A percentile compares a stretch with the other conserved stretches of the same genome.
Evolutionary conservation across 2,797 vertebrate genomes (phyloP).

Genomic region (Amblyraja radiata): DNA sequence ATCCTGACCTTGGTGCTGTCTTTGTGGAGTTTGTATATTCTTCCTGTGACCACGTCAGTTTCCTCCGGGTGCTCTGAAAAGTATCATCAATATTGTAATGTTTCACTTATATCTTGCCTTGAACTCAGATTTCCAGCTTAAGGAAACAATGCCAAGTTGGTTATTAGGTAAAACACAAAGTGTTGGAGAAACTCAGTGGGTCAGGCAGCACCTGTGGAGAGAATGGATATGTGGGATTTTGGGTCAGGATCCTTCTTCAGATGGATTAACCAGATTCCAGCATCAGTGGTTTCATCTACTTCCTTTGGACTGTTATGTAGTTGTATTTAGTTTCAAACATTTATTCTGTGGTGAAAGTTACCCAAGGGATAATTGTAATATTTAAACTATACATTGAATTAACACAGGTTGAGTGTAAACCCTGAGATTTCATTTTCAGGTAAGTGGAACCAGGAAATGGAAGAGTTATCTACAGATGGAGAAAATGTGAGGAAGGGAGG

Average conservation of each 20-base stretch:
- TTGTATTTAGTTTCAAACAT: too few species aligned
- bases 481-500: not conserved
- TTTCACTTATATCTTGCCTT: not conserved
- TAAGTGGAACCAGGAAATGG: conserved; percentile 1
- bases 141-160: not conserved
- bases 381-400: not conserved
- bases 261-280: too few species aligned
- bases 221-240: too few species aligned
- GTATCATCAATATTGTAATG: not conserved
- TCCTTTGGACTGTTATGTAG: not conserved
- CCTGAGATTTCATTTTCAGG: not conserved
- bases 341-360: not conserved
- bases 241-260: too few species aligned
- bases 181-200: too few species aligned
- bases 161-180: too few species aligned
- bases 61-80: not conserved
- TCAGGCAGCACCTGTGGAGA: too few species aligned
- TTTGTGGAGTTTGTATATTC: too few species aligned
- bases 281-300: too few species aligned
- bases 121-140: not conserved
- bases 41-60: too few species aligned
- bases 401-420: conserved; percentile 16
- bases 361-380: not conserved
- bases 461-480: not conserved
- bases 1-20: too few species aligned